A percentile compares a stretch with the other conserved stretches of the same genome.
phyloP scores from a whole-genome alignment of 2,113 vertebrate genomes.

The Chaetura pelagica region DNA sequence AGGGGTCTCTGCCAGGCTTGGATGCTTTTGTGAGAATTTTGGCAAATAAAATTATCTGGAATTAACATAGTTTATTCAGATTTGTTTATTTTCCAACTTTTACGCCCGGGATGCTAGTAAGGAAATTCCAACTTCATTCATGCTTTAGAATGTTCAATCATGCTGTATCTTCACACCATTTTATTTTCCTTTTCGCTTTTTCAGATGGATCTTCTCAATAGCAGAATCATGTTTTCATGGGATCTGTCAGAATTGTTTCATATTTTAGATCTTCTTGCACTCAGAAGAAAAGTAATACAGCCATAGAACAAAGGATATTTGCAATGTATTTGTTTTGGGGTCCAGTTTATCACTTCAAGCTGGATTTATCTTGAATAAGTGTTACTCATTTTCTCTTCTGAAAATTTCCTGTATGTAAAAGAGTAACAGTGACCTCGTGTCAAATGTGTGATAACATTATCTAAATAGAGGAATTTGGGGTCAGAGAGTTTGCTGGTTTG shows the following conservation, averaged over 20 bases:
- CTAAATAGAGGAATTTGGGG: constrained; percentile 33
- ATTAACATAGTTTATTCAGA: background rate
- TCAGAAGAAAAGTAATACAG: background rate
- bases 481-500: constrained; percentile 38
- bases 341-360: background rate
- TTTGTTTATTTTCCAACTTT: background rate
- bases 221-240: background rate
- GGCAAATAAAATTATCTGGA: background rate
- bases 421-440: background rate
- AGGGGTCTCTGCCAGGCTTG: background rate
- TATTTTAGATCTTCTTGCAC: background rate
- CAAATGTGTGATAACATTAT: constrained; percentile 30
- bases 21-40: constrained; percentile 28
- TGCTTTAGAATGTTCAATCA: background rate
- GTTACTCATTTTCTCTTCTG: background rate
- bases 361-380: background rate
- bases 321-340: background rate
- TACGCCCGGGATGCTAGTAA: background rate
- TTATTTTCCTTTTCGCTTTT: background rate
- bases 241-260: background rate
- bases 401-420: background rate
- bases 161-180: background rate
- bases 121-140: background rate
- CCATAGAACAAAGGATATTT: background rate
- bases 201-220: background rate